Evolutionary conservation across 2,888 invertebrate species (phyloP).

Genomic region (Laothoe populi): DNA sequence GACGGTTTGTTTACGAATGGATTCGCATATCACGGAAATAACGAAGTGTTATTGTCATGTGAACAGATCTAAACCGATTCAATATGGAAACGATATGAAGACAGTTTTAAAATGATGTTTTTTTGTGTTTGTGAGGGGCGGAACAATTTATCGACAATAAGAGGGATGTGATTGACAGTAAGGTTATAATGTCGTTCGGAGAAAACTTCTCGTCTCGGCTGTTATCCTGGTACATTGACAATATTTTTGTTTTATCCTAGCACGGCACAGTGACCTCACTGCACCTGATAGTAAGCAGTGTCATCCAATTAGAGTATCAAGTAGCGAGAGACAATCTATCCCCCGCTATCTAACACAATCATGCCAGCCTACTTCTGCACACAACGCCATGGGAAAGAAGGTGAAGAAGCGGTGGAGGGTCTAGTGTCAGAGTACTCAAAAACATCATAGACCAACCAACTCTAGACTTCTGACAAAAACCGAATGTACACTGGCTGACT

Average conservation of each 20-base stretch:
- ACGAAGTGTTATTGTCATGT: constrained; percentile 27
- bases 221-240: background rate
- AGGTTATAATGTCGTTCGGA: background rate
- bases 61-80: constrained; percentile 29
- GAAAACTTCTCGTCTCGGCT: background rate
- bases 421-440: too few relatives aligned
- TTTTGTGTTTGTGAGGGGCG: background rate
- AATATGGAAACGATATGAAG: constrained; percentile 36
- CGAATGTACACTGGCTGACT: too few relatives aligned
- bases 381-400: too few relatives aligned
- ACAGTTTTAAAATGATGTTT: constrained; percentile 12
- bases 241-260: background rate
- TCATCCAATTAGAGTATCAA: too few relatives aligned
- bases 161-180: background rate
- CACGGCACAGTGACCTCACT: too few relatives aligned
- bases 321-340: too few relatives aligned
- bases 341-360: too few relatives aligned
- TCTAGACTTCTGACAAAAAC: too few relatives aligned
- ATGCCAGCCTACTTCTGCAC: too few relatives aligned
- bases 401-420: too few relatives aligned
- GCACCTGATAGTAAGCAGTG: too few relatives aligned
- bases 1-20: constrained; percentile 24
- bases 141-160: background rate
- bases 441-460: too few relatives aligned
- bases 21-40: constrained; percentile 22